Evolutionary conservation across 2,888 invertebrate genomes (phyloP).

Genomic region (Scotopteryx bipunctaria): DNA sequence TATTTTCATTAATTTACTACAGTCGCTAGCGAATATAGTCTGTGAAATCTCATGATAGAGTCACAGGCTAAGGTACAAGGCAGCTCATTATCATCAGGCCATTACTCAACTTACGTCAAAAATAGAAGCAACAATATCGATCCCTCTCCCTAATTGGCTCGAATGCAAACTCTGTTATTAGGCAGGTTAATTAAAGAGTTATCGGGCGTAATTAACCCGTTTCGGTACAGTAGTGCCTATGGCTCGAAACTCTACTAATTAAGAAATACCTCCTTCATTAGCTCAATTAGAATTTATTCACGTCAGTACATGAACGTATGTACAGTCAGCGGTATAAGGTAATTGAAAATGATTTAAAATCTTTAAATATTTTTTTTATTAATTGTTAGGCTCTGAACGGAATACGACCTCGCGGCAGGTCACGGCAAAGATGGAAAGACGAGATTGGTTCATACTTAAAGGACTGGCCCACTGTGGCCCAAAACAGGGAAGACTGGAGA

Average conservation of each 20-base stretch:
- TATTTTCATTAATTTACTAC: no score
- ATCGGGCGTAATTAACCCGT: conserved; percentile 78
- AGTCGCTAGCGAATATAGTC: no score
- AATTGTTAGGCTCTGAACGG: no score
- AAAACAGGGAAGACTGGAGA: no score
- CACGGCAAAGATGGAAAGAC: no score
- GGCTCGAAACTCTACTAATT: conserved; percentile 77
- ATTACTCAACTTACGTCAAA: conserved; percentile 26
- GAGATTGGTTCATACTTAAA: no score
- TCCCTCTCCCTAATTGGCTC: conserved; percentile 69
- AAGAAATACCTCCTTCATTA: conserved; percentile 81
- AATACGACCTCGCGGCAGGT: no score
- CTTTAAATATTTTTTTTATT: no score
- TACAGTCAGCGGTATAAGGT: no score
- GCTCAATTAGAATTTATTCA: conserved; percentile 75
- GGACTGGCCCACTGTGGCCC: no score
- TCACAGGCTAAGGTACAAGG: neutral
- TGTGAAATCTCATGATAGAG: no score
- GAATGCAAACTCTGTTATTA: conserved; percentile 80
- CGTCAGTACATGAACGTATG: conserved; percentile 43
- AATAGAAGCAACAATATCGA: conserved; percentile 56
- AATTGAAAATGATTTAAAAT: no score
- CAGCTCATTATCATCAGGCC: conserved; percentile 1
- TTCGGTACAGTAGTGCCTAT: conserved; percentile 76
- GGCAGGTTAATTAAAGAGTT: conserved; percentile 82